Percentiles rank a stretch among this genome's conserved stretches.
Conservation (phyloP, 2,113 vertebrate species). For the Ptyas mucosa region DNA sequence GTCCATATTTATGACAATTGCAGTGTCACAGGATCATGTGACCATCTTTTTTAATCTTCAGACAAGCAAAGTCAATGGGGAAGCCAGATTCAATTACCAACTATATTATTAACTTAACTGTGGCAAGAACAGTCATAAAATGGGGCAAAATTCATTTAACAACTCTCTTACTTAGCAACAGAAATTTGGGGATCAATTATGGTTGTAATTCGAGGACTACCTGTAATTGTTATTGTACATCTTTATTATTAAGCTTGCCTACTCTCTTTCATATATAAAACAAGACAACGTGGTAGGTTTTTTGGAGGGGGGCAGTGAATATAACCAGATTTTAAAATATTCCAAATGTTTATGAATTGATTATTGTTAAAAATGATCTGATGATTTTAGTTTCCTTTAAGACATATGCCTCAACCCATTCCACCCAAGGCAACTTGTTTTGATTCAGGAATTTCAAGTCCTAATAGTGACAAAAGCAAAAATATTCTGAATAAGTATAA, state of each 20-base stretch:
- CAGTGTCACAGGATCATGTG: not conserved
- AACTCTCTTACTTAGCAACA: not conserved
- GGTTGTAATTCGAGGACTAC: not conserved
- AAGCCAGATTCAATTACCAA: not conserved
- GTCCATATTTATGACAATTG: no score
- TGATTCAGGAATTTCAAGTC: not conserved
- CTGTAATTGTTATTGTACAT: not conserved
- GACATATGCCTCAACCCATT: not conserved
- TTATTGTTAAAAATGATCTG: not conserved
- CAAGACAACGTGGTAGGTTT: not conserved
- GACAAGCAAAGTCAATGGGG: not conserved
- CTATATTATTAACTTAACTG: not conserved
- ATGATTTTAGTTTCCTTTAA: not conserved
- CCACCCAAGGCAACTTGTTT: not conserved
- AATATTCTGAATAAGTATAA: not conserved
- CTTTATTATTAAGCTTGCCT: not conserved
- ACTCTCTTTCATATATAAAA: not conserved
- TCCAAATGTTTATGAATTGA: not conserved
- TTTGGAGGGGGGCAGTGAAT: not conserved
- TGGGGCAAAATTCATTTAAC: not conserved
- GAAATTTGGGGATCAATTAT: not conserved
- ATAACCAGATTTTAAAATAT: not conserved
- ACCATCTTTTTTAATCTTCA: not conserved
- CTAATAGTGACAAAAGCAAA: not conserved
- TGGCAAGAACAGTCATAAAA: not conserved